Base-by-base conservation (phyloP, 2,888 invertebrate genomes). In the Phortica okadai region DNA sequence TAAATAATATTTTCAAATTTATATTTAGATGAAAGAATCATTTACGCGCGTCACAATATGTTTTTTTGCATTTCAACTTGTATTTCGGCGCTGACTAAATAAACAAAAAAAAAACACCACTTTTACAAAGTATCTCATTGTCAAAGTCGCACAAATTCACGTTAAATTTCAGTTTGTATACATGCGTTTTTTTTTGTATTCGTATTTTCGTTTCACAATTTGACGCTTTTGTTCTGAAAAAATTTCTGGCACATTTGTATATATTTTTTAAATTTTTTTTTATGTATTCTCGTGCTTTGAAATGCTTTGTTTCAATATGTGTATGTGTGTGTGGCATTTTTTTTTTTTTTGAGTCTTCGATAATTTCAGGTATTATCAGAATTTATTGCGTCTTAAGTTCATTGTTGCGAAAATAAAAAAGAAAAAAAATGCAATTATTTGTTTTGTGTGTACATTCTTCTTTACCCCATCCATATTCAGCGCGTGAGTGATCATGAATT, bases 381-480 rank as follows among this genome's bases (percentile, higher is more conserved):
- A 83, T 83, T 83, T 82, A 85, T 78, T 85, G 84, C 85, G 85
- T 80, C 80, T 85, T 82, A 81, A 76, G 83, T 83, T 84, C 84
- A 84, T 82, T 85, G 84, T 80, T 84, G 75, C 73, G 56, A 64
- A 10, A 73, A 79, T 74, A 77, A 69, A 6, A 69, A 6, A 21
- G 6, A 21, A 21, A 21, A 21, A 21, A 21, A 21, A 21, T 21
- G 21, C 21, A 21, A 21, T 21, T 21, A 21, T 21, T 21, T 21
- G 21, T 21, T 21, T 21, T 21, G 21, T 21, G 21, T 21, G 21
- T 21, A 21, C 21, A 21, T 21, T 21, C 21, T 21, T 21, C 21
- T 21, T 21, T 21, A 21, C 21, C 21, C 21, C 21, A 0, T 0
- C 21, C 21, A 21, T 21, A 21, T 21, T 21, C 21, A 21, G 21